Conservation (phyloP, 2,888 invertebrate species). For the Coleophora flavipennella region DNA sequence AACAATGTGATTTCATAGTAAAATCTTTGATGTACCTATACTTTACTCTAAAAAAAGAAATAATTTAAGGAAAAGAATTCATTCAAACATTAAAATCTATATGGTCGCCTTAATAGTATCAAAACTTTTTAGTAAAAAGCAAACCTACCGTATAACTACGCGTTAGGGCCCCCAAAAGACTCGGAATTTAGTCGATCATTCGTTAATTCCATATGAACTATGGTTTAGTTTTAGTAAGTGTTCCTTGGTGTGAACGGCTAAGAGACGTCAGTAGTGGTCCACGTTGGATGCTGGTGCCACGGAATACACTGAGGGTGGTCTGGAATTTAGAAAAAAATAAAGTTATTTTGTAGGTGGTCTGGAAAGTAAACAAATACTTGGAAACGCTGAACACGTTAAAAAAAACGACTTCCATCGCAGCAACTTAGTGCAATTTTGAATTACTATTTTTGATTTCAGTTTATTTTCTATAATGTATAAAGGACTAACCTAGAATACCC, state of each 20-base stretch:
- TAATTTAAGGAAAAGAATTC: neutral
- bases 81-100: neutral
- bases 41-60: too few relatives aligned
- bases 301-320: conserved; percentile 62
- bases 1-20: too few relatives aligned
- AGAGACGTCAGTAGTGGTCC: conserved; percentile 56
- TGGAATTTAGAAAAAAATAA: conserved; percentile 21
- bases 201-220: conserved; percentile 23
- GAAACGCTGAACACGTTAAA: too few relatives aligned
- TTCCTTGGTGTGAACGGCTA: conserved; percentile 4
- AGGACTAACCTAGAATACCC: too few relatives aligned
- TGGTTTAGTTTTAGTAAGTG: conserved; percentile 25
- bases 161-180: conserved; percentile 20
- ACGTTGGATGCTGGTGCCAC: conserved; percentile 52
- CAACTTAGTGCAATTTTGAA: too few relatives aligned
- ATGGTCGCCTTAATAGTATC: neutral
- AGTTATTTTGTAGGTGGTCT: too few relatives aligned
- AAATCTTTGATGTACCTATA: too few relatives aligned
- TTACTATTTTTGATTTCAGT: too few relatives aligned
- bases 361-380: too few relatives aligned
- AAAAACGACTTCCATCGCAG: too few relatives aligned
- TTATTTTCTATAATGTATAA: too few relatives aligned
- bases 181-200: conserved; percentile 40
- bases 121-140: neutral
- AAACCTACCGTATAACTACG: conserved; percentile 10